Conservation (phyloP, 2,797 vertebrate genomes). For the Manis pentadactyla region DNA sequence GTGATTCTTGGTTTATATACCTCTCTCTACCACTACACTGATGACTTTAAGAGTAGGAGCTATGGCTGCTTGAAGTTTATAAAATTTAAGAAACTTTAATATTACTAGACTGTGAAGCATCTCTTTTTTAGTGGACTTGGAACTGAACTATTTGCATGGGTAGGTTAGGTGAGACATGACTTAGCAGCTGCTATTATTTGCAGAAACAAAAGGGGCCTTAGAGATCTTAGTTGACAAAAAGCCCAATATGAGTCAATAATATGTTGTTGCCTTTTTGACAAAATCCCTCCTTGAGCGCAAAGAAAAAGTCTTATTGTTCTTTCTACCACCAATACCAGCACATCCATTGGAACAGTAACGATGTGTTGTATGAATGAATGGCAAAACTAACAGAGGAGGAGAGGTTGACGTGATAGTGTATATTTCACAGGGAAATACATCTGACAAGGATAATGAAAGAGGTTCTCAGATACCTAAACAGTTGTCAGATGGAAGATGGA, state of each 20-base stretch:
- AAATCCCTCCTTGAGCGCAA: not conserved
- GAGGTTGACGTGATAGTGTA: not conserved
- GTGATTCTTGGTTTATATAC: not conserved
- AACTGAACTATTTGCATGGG: not conserved
- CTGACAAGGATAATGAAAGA: not conserved
- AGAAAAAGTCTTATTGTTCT: conserved; percentile 33
- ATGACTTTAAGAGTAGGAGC: not conserved
- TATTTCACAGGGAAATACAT: conserved; percentile 28
- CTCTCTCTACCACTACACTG: not conserved
- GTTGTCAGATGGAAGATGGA: not conserved
- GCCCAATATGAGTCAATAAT: not conserved
- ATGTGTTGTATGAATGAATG: not conserved
- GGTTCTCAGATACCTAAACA: not conserved
- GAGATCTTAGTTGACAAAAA: conserved; percentile 7
- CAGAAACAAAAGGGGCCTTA: not conserved
- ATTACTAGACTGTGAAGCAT: not conserved
- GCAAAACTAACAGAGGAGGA: not conserved
- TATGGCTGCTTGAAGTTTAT: not conserved
- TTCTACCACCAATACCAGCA: not conserved
- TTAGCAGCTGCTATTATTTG: not conserved
- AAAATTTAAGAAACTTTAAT: not conserved
- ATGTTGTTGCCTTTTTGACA: not conserved
- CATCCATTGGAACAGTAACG: not conserved
- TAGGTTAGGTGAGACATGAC: not conserved
- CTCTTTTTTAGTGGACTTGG: not conserved